These are phyloP conservation scores for Poecile atricapillus DNA, from an alignment of 2,113 vertebrate genomes.

Conservation along the genomic window DNA sequence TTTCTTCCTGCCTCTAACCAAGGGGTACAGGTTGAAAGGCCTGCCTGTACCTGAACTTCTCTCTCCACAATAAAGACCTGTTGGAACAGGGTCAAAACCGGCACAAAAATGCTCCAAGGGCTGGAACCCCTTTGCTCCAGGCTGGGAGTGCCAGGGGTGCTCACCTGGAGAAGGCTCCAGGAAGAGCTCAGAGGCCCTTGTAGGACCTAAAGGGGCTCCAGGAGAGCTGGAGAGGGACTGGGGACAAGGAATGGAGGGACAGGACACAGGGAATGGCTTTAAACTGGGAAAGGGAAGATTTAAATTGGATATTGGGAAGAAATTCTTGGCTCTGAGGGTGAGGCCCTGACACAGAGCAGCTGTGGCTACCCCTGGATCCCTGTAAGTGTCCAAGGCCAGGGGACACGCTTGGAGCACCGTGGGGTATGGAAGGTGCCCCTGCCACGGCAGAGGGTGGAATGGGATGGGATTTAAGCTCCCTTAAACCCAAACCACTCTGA, in stretches of 20 bases:
- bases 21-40: neutral
- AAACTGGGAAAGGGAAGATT: neutral
- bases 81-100: neutral
- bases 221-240: neutral
- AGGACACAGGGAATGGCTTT: neutral
- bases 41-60: neutral
- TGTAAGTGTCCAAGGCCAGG: neutral
- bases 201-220: neutral
- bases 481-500: neutral
- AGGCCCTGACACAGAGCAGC: neutral
- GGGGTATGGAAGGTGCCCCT: rapidly evolving
- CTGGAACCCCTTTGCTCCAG: neutral
- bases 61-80: rapidly evolving
- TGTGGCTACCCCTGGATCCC: neutral
- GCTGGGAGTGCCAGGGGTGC: rapidly evolving
- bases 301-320: neutral
- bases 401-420: neutral
- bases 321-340: rapidly evolving
- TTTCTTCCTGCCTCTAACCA: neutral
- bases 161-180: neutral
- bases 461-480: rapidly evolving
- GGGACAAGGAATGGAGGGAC: neutral
- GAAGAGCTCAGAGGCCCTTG: rapidly evolving
- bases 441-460: rapidly evolving
- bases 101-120: rapidly evolving